Percentiles rank a stretch among this genome's conserved stretches.
Evolutionary conservation across 2,797 vertebrate species (phyloP).

Genomic region (Sebastes kiyomatsui): DNA sequence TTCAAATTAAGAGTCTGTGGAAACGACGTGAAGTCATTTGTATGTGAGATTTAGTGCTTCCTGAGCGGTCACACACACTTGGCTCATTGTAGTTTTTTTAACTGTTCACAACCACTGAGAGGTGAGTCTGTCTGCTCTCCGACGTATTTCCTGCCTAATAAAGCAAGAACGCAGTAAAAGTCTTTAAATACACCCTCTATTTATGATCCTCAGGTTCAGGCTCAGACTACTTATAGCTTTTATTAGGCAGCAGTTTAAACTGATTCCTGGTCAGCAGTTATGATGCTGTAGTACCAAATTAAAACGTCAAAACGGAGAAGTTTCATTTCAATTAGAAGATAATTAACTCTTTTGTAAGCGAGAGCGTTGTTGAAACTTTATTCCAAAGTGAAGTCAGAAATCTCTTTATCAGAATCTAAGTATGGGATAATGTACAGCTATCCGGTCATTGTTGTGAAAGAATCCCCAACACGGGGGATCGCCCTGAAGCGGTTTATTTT

Average conservation of each 20-base stretch:
- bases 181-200: background rate
- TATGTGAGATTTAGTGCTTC: constrained; percentile 2
- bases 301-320: background rate
- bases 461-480: too few relatives aligned
- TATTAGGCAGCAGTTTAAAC: background rate
- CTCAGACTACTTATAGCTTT: background rate
- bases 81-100: background rate
- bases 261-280: background rate
- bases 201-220: background rate
- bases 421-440: too few relatives aligned
- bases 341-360: background rate
- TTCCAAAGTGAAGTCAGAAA: too few relatives aligned
- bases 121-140: background rate
- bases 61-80: constrained; percentile 17
- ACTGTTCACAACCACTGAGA: background rate
- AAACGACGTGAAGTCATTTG: background rate
- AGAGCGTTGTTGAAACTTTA: too few relatives aligned
- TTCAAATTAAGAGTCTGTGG: background rate
- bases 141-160: constrained; percentile 12
- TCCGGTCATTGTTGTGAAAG: too few relatives aligned
- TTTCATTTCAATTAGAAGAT: background rate
- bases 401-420: too few relatives aligned
- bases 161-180: constrained; percentile 23
- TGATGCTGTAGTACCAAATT: background rate
- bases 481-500: too few relatives aligned